Evolutionary conservation across 2,797 vertebrate species (phyloP), one percentile per base, ranked within the genome.

Genomic region (Falco concolor): DNA sequence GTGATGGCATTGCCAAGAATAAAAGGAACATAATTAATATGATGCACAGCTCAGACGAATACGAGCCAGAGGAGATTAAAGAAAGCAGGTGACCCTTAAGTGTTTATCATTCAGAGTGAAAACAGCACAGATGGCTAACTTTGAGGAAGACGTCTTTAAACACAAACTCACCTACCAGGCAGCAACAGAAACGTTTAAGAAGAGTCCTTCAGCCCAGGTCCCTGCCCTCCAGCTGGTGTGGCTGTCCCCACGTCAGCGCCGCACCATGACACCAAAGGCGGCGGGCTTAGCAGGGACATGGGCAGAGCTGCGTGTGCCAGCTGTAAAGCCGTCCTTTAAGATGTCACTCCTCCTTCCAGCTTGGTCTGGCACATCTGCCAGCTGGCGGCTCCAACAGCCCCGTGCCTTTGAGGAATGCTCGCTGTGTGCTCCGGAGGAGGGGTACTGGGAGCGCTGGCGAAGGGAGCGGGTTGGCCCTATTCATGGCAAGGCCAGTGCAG

Each of bases 221-320:
- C 4, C 0, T 32, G 22, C 28, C 44, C 67, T 54, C 42, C 32
- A 45, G 34, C 60, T 18, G 19, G 8, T 14, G 60, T 42, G 67
- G 20, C 23, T 1, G 2, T 49, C 63, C 40, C 40, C 67, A 21
- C 1, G 0, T 28, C 56, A 47, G 13, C 2, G 5, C 54, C 9
- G 79, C 6, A 4, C 10, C 5, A 0, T 3, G 3, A 30, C 34
- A 22, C 36, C 3, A 0, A 28, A 49, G 70, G 21, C 5, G 1
- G 1, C 0, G 0, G 40, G 21, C 30, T 78, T 17, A 45, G 12
- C 5, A 9, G 57, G 61, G 45, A 38, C 4, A 2, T 22, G 3
- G 10, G 30, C 30, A 69, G 64, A n/a, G 54, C 36, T 34, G 54
- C 0, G 3, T 3, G 13, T 5, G 3, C 15, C 80, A 42, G 74